Evolutionary conservation across 2,888 invertebrate genomes (phyloP), one percentile per base, ranked within the genome.

Genomic region (Cabera pusaria): DNA sequence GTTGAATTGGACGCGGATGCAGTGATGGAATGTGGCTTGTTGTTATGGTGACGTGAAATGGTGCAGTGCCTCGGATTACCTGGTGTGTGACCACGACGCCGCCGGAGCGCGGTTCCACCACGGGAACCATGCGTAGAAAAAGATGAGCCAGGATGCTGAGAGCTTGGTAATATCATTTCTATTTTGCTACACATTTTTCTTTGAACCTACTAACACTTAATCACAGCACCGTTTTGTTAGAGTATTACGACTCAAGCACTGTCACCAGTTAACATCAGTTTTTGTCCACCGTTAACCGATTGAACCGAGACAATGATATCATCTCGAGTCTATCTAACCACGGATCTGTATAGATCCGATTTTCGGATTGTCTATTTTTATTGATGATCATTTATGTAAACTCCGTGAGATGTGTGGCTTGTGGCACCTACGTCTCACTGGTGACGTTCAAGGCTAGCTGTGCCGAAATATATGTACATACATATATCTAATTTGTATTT

Each of bases 141-240:
- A 91, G 91, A 93, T 93, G 92, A 93, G 90, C 90, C 85, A 90
- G 78, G 92, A 92, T 92, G 92, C 91, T 69, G 92, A 92, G 90
- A 92, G 92, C 90, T 92, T 93, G 92, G 92, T 92, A 89, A 87
- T 88, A 85, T 87, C 76, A 85, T 59, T 84, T 79, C 70, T 60
- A 63, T 68, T 65, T 64, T 68, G 43, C 37, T 49, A 53, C 49
- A 3, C 14, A 14, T 14, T 14, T 14, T 14, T 14, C 3, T 14
- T 14, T 14, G 2, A 14, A 3, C 14, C 14, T 2, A 14, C n/a
- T n/a, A 14, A 14, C 4, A 16, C 14, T 20, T 28, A 10, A n/a
- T 16, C 7, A 5, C 5, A 25, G 6, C 11, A 21, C 21, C 14
- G 4, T 4, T 14, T 14, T 14, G 4, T 3, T 14, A 14, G 14